phyloP scores from a whole-genome alignment of 2,797 vertebrate genomes.

The Halcyon badia region DNA sequence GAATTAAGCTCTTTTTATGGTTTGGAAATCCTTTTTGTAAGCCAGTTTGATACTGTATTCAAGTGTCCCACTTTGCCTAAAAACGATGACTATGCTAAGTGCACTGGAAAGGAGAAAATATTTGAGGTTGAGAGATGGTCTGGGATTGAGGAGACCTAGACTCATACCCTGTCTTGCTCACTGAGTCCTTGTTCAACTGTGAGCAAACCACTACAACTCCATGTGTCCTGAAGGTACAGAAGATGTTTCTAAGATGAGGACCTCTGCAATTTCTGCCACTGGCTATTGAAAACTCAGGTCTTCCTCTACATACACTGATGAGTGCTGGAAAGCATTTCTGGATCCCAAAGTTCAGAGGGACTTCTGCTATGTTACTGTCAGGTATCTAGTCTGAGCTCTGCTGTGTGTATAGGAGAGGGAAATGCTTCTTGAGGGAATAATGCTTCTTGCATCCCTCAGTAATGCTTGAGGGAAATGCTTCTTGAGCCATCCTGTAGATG shows the following conservation, averaged over 20 bases:
- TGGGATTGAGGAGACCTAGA: background rate
- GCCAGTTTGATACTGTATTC: background rate
- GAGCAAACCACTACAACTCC: background rate
- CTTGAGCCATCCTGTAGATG: background rate
- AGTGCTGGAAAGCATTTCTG: background rate
- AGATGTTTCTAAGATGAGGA: background rate
- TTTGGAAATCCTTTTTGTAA: background rate
- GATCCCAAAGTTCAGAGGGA: background rate
- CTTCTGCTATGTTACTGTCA: background rate
- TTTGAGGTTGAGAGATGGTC: background rate
- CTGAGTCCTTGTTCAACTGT: background rate
- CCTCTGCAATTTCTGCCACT: background rate
- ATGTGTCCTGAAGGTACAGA: background rate
- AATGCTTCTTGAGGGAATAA: background rate
- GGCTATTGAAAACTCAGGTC: background rate
- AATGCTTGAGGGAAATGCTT: no score
- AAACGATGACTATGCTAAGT: background rate
- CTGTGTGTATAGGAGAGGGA: accelerated
- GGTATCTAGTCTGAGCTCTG: background rate
- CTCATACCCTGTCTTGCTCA: background rate
- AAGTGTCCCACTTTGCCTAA: background rate
- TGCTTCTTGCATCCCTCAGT: no score
- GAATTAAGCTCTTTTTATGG: background rate
- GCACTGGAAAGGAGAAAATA: background rate
- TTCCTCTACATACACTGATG: background rate